A percentile compares a stretch with the other conserved stretches of the same genome.
These are phyloP conservation scores for Xiphorhynchus erythropygius DNA, from an alignment of 2,797 vertebrate genomes.

Conservation along the genomic window DNA sequence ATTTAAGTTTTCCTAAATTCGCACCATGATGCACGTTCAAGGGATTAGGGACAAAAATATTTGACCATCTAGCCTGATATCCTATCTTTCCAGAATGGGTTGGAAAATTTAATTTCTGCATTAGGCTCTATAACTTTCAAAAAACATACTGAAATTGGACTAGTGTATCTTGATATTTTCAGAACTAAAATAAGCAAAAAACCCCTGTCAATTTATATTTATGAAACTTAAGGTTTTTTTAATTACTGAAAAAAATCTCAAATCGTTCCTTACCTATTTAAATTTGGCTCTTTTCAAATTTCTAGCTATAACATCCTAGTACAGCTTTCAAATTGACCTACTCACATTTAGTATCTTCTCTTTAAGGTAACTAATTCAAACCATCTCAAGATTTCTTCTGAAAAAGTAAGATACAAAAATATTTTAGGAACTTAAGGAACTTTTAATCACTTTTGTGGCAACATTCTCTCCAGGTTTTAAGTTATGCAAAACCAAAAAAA, in stretches of 20 bases:
- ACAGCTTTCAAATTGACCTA: not conserved
- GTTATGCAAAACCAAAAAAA: not conserved
- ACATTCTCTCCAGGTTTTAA: not conserved
- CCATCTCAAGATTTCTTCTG: not conserved
- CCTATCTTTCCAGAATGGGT: not conserved
- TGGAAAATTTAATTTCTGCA: not conserved
- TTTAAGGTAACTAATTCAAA: not conserved
- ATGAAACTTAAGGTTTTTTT: not conserved
- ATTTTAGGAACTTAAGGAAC: not conserved
- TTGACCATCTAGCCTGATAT: not conserved
- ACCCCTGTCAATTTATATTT: not conserved
- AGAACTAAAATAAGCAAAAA: not conserved
- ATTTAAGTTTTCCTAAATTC: not conserved
- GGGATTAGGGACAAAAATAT: slow-evolving; percentile 4
- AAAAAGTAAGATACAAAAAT: not conserved
- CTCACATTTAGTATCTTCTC: not conserved
- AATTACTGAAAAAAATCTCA: not conserved
- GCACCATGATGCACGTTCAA: not conserved
- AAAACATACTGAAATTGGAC: not conserved
- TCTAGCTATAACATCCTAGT: not conserved
- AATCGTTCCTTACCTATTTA: not conserved
- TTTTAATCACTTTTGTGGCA: not conserved
- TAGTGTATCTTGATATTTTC: not conserved
- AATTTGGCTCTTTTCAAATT: not conserved
- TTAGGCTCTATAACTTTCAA: not conserved